phyloP scores from a whole-genome alignment of 2,797 vertebrate species.

The Apodemus agrarius region DNA sequence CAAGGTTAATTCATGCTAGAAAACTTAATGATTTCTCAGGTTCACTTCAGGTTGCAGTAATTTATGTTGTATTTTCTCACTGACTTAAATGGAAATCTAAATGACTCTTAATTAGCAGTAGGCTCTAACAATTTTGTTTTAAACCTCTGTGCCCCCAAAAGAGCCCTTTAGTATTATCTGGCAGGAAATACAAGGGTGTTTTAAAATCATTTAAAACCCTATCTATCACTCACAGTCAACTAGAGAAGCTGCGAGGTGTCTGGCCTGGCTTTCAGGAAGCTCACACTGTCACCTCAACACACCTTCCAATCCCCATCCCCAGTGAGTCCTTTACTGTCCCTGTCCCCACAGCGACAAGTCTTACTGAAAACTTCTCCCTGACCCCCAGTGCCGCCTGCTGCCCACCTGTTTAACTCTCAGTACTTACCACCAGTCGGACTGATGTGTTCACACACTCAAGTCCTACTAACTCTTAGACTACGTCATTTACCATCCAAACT shows the following conservation, averaged over 20 bases:
- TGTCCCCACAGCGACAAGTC: background rate
- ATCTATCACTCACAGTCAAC: background rate
- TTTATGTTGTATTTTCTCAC: background rate
- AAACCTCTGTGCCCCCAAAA: background rate
- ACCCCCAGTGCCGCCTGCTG: background rate
- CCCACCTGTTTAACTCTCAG: background rate
- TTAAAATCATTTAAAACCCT: background rate
- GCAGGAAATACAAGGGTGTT: slow-evolving; percentile 28
- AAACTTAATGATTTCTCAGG: background rate
- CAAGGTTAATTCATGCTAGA: slow-evolving; percentile 19
- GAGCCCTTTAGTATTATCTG: background rate
- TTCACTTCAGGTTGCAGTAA: background rate
- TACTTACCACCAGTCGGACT: background rate
- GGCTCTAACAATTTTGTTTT: slow-evolving; percentile 26
- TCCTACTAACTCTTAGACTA: background rate
- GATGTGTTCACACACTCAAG: background rate
- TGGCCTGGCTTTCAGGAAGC: background rate
- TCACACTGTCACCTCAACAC: background rate
- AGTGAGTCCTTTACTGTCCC: background rate
- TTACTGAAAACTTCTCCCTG: background rate
- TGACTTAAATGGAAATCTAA: slow-evolving; percentile 12
- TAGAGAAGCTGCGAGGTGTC: background rate
- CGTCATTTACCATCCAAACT: background rate
- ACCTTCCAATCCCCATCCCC: background rate
- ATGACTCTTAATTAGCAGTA: background rate